phyloP scores from a whole-genome alignment of 2,888 invertebrate genomes.

The Pseudolycoriella hygida region DNA sequence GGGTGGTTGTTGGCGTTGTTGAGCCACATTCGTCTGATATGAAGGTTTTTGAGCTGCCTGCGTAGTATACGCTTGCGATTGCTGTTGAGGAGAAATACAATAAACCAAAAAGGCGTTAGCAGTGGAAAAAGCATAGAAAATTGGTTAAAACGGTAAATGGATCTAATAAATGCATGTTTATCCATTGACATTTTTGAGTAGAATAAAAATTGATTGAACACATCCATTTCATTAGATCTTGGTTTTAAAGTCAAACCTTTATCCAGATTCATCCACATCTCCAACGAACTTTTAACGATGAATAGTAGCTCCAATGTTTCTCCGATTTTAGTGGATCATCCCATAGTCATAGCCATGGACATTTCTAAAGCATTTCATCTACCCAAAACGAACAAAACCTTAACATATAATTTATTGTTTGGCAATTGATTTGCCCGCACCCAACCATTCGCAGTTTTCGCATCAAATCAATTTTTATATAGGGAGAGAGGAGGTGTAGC shows the following conservation, averaged over 20 bases:
- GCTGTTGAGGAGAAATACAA: background rate
- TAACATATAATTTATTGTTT: background rate
- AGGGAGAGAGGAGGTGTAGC: no score
- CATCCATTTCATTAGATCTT: no score
- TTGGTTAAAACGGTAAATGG: background rate
- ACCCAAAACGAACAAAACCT: background rate
- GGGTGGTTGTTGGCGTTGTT: background rate
- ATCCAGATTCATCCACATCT: background rate
- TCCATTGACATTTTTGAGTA: no score
- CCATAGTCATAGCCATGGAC: background rate
- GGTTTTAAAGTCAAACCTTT: background rate
- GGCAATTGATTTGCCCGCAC: background rate
- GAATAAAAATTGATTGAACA: no score
- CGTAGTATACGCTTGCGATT: background rate
- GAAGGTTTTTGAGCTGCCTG: background rate
- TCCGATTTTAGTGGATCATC: background rate
- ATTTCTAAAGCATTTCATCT: background rate
- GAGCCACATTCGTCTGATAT: background rate
- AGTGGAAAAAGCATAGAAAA: background rate
- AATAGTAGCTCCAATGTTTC: background rate
- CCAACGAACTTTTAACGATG: background rate
- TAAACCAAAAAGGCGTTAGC: background rate
- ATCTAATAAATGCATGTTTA: no score
- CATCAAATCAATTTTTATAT: no score
- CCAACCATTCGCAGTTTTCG: background rate